Percentiles rank a stretch among this genome's conserved stretches.
Conservation (phyloP, 2,113 vertebrate genomes). For the Siphamia tubifer region DNA sequence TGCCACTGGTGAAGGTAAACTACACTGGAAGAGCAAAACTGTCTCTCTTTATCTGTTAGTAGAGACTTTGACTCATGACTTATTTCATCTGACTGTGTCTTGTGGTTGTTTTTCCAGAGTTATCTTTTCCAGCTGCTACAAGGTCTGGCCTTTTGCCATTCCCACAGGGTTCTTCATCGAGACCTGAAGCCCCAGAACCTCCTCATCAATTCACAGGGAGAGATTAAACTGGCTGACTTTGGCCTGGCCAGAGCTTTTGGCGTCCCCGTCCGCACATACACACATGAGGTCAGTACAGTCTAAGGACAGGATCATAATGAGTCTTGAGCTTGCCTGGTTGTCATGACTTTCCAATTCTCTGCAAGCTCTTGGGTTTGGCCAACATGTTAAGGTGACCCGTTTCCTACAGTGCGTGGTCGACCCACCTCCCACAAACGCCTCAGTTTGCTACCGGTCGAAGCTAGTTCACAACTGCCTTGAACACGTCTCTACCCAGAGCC, state of each 20-base stretch:
- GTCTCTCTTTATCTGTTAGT: background rate
- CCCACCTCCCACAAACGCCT: too few species aligned
- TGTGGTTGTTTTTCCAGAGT: slow-evolving; percentile 77
- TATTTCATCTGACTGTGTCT: background rate
- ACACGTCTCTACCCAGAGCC: too few species aligned
- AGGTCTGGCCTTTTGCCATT: slow-evolving; percentile 94
- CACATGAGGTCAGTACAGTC: slow-evolving; percentile 85
- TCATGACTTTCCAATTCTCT: too few species aligned
- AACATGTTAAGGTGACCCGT: too few species aligned
- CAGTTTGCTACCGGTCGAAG: too few species aligned
- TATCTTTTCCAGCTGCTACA: slow-evolving; percentile 96
- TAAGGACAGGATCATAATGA: too few species aligned
- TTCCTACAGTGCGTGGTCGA: too few species aligned
- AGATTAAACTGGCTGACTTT: slow-evolving; percentile 97
- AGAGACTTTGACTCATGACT: background rate
- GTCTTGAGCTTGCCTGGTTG: too few species aligned
- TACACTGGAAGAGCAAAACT: background rate
- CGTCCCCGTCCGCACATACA: slow-evolving; percentile 94
- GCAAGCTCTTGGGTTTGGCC: too few species aligned
- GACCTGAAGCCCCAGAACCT: slow-evolving; percentile 96
- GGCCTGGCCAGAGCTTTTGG: slow-evolving; percentile 93
- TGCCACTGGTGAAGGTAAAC: slow-evolving; percentile 91
- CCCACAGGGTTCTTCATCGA: slow-evolving; percentile 92
- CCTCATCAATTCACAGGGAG: slow-evolving; percentile 92
- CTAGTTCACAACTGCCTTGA: too few species aligned